phyloP scores from a whole-genome alignment of 2,113 vertebrate species.

The Hyla sarda region DNA sequence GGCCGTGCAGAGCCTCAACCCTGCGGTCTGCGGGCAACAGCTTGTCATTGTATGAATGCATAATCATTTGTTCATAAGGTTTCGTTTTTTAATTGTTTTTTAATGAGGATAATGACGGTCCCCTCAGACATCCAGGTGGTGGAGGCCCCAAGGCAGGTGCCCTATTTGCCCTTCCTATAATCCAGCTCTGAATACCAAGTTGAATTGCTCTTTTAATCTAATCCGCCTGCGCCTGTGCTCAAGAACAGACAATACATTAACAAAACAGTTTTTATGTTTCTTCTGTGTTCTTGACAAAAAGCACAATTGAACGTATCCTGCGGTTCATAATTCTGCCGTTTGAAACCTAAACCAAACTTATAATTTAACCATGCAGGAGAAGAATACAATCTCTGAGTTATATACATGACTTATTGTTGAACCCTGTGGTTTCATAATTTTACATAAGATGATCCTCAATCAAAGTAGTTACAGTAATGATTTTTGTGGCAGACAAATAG shows the following conservation, averaged over 20 bases:
- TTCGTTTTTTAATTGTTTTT: neutral
- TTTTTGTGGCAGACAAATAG: conserved; percentile 34
- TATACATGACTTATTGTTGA: conserved; percentile 27
- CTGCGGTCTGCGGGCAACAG: too few relatives aligned
- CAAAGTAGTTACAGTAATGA: conserved; percentile 19
- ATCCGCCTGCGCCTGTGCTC: neutral
- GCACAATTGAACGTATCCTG: neutral
- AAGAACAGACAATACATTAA: neutral
- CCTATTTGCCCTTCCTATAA: neutral
- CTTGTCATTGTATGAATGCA: too few relatives aligned
- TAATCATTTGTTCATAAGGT: neutral
- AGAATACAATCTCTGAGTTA: conserved; percentile 16
- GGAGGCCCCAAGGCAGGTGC: neutral
- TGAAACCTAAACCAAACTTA: conserved; percentile 19
- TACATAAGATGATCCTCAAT: conserved; percentile 24
- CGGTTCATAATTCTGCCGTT: neutral
- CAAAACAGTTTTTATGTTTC: neutral
- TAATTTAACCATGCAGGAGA: conserved; percentile 20
- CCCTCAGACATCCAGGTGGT: neutral
- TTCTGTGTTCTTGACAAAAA: neutral
- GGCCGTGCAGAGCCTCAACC: too few relatives aligned
- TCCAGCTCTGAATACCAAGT: neutral
- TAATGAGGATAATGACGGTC: neutral
- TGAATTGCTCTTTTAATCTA: neutral
- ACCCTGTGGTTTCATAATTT: conserved; percentile 3